Conservation (phyloP, 2,797 vertebrate species). For the Crossoptilon crossoptilon region DNA sequence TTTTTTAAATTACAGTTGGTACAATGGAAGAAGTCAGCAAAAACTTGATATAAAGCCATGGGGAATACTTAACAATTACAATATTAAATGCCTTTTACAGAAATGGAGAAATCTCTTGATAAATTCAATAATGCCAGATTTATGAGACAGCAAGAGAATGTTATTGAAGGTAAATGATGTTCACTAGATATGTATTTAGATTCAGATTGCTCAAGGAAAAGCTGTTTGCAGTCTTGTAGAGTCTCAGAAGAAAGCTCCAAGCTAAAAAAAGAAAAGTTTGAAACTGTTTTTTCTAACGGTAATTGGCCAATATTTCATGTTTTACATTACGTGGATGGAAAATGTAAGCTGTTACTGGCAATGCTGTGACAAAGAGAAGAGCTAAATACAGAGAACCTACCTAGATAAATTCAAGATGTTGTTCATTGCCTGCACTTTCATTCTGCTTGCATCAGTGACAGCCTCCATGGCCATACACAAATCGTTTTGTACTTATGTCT, state of each 20-base stretch:
- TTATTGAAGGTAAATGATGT: background rate
- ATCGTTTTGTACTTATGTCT: background rate
- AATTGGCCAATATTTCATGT: background rate
- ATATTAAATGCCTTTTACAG: slow-evolving; percentile 26
- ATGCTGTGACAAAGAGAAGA: background rate
- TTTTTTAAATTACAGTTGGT: slow-evolving; percentile 19
- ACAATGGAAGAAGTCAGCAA: slow-evolving; percentile 2
- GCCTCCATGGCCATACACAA: background rate
- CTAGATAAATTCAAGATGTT: background rate
- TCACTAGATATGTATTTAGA: background rate
- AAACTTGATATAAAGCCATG: slow-evolving; percentile 19
- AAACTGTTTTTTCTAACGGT: background rate
- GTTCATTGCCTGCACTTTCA: background rate
- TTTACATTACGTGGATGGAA: background rate
- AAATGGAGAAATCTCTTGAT: slow-evolving; percentile 1
- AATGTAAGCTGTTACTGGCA: background rate
- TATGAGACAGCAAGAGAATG: background rate
- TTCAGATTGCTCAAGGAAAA: background rate
- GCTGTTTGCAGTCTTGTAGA: background rate
- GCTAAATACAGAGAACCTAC: background rate
- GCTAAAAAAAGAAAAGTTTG: background rate
- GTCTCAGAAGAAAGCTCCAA: background rate
- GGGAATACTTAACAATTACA: background rate
- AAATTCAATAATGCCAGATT: slow-evolving; percentile 18
- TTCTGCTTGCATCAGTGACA: background rate